Conservation (phyloP, 2,797 vertebrate genomes). For the Masticophis lateralis region DNA sequence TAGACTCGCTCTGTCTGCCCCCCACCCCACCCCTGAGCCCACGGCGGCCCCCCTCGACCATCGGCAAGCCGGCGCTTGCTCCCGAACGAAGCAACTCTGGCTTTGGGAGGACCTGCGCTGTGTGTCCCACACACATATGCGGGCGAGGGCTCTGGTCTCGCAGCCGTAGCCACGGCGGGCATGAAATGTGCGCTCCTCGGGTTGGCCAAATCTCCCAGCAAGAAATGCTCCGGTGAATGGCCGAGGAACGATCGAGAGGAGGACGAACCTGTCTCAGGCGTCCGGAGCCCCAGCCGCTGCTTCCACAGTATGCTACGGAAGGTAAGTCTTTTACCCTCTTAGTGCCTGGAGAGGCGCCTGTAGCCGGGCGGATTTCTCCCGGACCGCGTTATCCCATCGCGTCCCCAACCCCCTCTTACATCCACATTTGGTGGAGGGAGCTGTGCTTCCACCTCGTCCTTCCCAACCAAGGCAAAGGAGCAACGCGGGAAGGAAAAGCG, state of each 20-base stretch:
- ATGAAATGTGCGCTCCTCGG: conserved; percentile 23
- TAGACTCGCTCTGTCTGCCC: not conserved
- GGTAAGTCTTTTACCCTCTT: not conserved
- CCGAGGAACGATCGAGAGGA: conserved; percentile 9
- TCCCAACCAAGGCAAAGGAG: not conserved
- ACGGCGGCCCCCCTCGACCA: too few relatives aligned
- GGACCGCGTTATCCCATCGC: not conserved
- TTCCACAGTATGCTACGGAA: not conserved
- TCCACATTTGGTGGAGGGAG: not conserved
- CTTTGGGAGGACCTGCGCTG: not conserved
- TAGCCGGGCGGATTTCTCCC: not conserved
- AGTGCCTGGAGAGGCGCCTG: not conserved
- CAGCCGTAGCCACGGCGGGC: conserved; percentile 14
- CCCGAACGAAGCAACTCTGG: conserved; percentile 3
- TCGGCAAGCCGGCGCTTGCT: not conserved
- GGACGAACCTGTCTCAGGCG: conserved; percentile 25
- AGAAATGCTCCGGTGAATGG: conserved; percentile 8
- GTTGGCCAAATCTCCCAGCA: conserved; percentile 9
- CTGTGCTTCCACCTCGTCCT: not conserved
- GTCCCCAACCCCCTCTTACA: not conserved
- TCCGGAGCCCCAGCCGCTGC: not conserved
- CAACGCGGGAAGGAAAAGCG: not conserved
- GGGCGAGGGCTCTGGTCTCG: conserved; percentile 1
- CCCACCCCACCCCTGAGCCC: not conserved
- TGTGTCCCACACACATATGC: conserved; percentile 3